phyloP scores from a whole-genome alignment of 1,140 invertebrate species.

The Potamilus streckersoni region DNA sequence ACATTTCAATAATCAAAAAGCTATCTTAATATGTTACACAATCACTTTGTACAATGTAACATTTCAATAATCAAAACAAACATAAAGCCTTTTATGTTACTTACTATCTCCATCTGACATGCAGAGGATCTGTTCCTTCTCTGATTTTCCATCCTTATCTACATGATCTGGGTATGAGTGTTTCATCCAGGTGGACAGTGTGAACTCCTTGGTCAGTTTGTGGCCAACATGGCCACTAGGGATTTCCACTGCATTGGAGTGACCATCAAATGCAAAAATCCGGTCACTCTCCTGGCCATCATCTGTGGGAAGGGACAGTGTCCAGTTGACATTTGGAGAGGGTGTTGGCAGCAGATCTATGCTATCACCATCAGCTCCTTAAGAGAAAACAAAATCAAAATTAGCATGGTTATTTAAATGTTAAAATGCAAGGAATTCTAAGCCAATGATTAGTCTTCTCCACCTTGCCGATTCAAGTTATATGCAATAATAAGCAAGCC shows the following conservation, averaged over 20 bases:
- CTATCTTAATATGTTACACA: no score
- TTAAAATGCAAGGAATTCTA: neutral
- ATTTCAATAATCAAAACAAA: no score
- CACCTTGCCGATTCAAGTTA: neutral
- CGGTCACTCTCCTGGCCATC: constrained; percentile 90
- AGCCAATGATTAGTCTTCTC: neutral
- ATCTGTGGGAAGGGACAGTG: constrained; percentile 86
- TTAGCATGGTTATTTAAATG: neutral
- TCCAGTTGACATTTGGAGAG: constrained; percentile 80
- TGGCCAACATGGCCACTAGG: constrained; percentile 69
- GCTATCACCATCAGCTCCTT: constrained; percentile 76
- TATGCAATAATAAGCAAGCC: neutral
- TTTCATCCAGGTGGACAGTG: constrained; percentile 92
- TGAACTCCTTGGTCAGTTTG: constrained; percentile 83
- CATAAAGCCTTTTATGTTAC: constrained; percentile 44
- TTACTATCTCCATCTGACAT: constrained; percentile 96
- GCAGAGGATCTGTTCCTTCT: constrained; percentile 95
- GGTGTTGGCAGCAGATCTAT: constrained; percentile 90
- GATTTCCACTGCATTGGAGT: constrained; percentile 83
- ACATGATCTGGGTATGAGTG: constrained; percentile 76
- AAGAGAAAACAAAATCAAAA: constrained; percentile 6
- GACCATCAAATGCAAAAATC: constrained; percentile 94
- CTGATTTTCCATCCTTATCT: constrained; percentile 78
- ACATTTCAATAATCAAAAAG: no score
- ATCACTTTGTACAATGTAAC: no score